These are phyloP conservation scores for Mycetomoellerius zeteki DNA, from an alignment of 1,140 invertebrate species.

Conservation along the genomic window DNA sequence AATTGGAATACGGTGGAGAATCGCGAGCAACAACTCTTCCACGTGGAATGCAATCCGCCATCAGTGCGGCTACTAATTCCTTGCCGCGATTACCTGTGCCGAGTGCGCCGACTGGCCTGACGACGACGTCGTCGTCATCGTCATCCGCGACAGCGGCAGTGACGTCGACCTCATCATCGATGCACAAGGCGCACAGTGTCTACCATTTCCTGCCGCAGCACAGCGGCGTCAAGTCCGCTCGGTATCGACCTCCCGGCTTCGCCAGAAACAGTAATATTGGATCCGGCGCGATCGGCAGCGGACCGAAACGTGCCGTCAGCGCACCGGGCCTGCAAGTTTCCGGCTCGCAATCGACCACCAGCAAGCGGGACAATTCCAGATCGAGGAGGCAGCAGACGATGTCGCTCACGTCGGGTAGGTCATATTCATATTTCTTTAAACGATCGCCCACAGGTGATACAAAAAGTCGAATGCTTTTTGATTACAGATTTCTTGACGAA, in stretches of 20 bases:
- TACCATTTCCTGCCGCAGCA: conserved; percentile 88
- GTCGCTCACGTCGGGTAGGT: conserved; percentile 88
- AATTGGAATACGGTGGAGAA: conserved; percentile 85
- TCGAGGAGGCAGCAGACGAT: conserved; percentile 83
- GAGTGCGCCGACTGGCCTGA: conserved; percentile 84
- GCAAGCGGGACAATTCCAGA: conserved; percentile 80
- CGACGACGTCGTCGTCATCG: conserved; percentile 81
- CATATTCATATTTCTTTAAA: conserved; percentile 32
- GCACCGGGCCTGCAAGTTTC: conserved; percentile 90
- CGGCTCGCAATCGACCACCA: conserved; percentile 73
- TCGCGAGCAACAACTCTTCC: conserved; percentile 89
- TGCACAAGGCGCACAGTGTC: conserved; percentile 91
- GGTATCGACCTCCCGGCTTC: conserved; percentile 94
- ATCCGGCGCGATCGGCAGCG: conserved; percentile 79
- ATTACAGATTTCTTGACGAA: neutral
- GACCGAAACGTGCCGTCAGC: conserved; percentile 90
- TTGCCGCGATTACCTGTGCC: conserved; percentile 91
- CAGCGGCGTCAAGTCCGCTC: conserved; percentile 92
- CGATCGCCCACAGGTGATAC: neutral
- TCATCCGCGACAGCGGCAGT: conserved; percentile 38
- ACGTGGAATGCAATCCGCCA: conserved; percentile 88
- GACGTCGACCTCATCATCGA: conserved; percentile 86
- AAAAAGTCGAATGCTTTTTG: neutral
- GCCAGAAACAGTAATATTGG: conserved; percentile 83
- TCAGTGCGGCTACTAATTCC: conserved; percentile 91